Percentiles rank a stretch among this genome's conserved stretches.
These are phyloP conservation scores for Albula glossodonta DNA, from an alignment of 2,113 vertebrate genomes.

Conservation along the genomic window DNA sequence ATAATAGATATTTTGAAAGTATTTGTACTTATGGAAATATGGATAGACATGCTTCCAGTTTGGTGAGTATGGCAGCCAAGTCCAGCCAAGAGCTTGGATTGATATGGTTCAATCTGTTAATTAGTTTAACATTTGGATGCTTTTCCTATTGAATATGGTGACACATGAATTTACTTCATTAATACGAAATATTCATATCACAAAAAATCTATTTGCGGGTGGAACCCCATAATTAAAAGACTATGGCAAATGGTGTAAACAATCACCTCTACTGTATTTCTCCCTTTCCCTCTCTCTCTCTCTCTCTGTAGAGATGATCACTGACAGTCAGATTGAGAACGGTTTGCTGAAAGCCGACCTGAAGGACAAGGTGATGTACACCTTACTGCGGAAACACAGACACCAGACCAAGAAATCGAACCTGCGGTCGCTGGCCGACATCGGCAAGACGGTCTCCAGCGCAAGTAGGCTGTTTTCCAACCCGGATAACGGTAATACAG, in stretches of 20 bases:
- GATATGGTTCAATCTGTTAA: no score
- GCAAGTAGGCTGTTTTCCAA: constrained; percentile 99
- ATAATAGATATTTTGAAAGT: no score
- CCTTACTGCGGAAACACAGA: constrained; percentile 90
- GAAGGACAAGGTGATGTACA: constrained; percentile 96
- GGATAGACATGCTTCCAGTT: no score
- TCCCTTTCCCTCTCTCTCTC: neutral
- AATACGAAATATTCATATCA: no score
- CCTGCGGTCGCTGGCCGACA: constrained; percentile 94
- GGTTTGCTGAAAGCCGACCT: constrained; percentile 89
- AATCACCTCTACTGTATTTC: neutral
- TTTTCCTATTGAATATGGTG: no score
- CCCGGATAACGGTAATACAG: constrained; percentile 93
- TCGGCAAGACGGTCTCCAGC: constrained; percentile 98
- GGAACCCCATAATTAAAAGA: neutral
- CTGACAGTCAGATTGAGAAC: constrained; percentile 90
- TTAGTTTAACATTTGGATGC: no score
- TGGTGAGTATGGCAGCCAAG: no score
- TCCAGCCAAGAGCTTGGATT: no score
- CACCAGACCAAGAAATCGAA: constrained; percentile 99
- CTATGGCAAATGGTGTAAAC: neutral
- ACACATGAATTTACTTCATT: no score
- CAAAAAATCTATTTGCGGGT: no score
- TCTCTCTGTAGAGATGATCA: constrained; percentile 81
- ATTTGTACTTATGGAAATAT: no score